Conservation (phyloP, 2,113 vertebrate species). For the Pseudopipra pipra region DNA sequence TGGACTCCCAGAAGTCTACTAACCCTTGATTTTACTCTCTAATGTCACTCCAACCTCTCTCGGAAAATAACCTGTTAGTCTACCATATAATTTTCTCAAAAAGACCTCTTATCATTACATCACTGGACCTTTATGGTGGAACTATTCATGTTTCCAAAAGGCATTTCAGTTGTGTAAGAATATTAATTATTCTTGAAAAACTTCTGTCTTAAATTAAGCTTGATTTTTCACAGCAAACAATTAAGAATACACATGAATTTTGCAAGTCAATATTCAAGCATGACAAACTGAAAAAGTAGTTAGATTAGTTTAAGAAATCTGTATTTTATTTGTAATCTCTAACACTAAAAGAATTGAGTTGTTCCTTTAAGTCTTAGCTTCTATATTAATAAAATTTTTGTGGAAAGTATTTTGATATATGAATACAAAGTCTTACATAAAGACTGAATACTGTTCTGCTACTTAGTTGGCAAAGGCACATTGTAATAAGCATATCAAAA, state of each 20-base stretch:
- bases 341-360: not conserved
- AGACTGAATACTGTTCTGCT: constrained; percentile 14
- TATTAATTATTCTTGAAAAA: not conserved
- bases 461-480: not conserved
- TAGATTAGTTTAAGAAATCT: not conserved
- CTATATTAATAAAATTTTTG: not conserved
- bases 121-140: not conserved
- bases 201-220: not conserved
- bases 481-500: not conserved
- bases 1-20: not conserved
- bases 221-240: not conserved
- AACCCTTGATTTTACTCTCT: not conserved
- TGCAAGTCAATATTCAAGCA: not conserved
- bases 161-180: not conserved
- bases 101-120: not conserved
- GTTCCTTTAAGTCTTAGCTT: not conserved
- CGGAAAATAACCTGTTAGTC: not conserved
- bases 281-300: not conserved
- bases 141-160: not conserved
- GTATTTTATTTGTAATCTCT: not conserved
- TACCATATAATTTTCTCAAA: not conserved
- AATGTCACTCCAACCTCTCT: not conserved
- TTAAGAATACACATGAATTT: not conserved
- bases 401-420: constrained; percentile 6
- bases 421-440: not conserved